Conservation (phyloP, 92 coral and sea anemone species). For the Palythoa caribaeorum region DNA sequence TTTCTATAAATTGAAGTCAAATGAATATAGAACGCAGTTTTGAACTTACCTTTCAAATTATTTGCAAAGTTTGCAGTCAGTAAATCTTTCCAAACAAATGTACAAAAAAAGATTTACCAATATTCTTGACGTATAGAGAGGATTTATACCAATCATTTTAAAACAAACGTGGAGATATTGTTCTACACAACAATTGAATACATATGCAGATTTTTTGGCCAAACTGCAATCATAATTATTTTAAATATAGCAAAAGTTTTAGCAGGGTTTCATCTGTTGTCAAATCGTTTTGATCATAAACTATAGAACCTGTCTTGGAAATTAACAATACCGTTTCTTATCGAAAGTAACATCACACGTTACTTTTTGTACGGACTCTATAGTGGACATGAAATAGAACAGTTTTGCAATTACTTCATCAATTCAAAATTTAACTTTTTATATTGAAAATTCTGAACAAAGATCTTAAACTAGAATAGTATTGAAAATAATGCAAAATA, state of each 20-base stretch:
- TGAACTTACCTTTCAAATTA: no score
- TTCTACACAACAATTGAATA: background rate
- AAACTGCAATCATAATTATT: background rate
- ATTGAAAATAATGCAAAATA: no score
- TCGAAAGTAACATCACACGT: background rate
- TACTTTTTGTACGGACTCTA: background rate
- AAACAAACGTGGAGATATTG: background rate
- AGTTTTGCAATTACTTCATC: background rate
- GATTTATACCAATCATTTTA: background rate
- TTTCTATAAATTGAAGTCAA: no score
- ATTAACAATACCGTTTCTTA: no score
- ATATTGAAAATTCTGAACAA: background rate
- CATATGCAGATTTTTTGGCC: background rate
- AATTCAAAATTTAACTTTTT: background rate
- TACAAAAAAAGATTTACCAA: no score
- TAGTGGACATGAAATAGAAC: background rate
- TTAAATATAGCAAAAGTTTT: no score
- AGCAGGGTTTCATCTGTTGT: background rate
- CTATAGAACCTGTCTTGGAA: no score
- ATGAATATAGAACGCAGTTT: no score
- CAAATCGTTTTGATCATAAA: background rate
- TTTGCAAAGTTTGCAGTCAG: no score
- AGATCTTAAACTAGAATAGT: no score
- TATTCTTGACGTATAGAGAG: no score
- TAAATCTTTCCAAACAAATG: no score